Evolutionary conservation across 2,888 invertebrate genomes (phyloP).

Genomic region (Meteorus cinctellus): DNA sequence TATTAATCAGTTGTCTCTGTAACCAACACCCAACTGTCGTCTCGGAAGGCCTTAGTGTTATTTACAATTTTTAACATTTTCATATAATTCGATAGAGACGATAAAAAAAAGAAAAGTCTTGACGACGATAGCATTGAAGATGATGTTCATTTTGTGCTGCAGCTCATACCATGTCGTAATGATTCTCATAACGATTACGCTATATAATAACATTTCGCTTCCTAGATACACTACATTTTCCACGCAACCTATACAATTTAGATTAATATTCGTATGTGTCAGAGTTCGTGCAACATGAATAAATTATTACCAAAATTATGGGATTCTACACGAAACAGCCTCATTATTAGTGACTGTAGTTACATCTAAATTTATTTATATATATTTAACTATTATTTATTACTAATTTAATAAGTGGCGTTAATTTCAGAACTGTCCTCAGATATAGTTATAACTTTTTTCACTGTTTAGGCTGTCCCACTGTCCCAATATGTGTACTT

Average conservation of each 20-base stretch:
- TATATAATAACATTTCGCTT: conserved; percentile 37
- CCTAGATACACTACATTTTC: conserved; percentile 38
- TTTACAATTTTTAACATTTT: conserved; percentile 62
- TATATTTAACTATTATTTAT: neutral
- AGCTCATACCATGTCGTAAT: neutral
- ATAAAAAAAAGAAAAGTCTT: conserved; percentile 46
- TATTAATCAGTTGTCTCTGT: conserved; percentile 14
- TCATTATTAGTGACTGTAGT: conserved; percentile 11
- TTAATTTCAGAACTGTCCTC: neutral
- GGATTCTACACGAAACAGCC: neutral
- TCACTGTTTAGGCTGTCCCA: neutral
- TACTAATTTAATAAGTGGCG: neutral
- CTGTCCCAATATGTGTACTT: neutral
- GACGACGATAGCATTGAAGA: conserved; percentile 49
- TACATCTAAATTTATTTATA: neutral
- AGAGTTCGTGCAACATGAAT: conserved; percentile 49
- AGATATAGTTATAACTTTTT: neutral
- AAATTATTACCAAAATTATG: conserved; percentile 34
- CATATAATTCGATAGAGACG: conserved; percentile 44
- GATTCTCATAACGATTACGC: neutral
- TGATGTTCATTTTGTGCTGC: conserved; percentile 38
- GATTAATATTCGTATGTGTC: neutral
- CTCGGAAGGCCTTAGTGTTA: conserved; percentile 60
- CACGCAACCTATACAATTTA: conserved; percentile 35
- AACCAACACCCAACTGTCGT: conserved; percentile 42